These are phyloP conservation scores for Rhinoraja longicauda DNA, from an alignment of 2,797 vertebrate genomes.

Conservation along the genomic window DNA sequence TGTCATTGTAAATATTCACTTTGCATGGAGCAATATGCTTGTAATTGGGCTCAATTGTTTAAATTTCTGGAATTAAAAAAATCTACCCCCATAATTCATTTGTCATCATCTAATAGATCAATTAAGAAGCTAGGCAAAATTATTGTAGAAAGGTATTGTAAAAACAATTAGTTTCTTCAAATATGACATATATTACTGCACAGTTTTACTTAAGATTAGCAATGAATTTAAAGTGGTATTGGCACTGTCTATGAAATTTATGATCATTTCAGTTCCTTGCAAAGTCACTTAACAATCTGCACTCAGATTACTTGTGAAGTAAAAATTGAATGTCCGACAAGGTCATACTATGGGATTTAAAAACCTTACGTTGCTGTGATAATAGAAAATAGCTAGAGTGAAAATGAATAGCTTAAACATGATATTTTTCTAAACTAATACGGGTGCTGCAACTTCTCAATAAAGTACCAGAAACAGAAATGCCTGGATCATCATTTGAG, in stretches of 20 bases:
- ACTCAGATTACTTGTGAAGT: background rate
- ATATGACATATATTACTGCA: background rate
- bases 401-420: background rate
- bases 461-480: background rate
- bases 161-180: background rate
- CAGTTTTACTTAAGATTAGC: background rate
- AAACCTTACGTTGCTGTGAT: background rate
- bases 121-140: background rate
- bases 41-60: background rate
- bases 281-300: background rate
- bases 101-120: background rate
- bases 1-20: background rate
- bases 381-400: background rate
- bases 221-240: background rate
- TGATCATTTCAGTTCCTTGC: background rate
- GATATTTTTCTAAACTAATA: background rate
- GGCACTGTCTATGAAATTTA: background rate
- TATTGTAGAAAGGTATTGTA: background rate
- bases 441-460: background rate
- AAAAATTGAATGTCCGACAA: background rate
- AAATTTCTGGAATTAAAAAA: background rate
- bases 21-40: background rate
- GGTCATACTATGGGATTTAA: background rate
- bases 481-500: background rate
- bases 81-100: background rate